Evolutionary conservation across 2,888 invertebrate genomes (phyloP), one percentile per base, ranked within the genome.

Genomic region (Microctonus hyperodae): DNA sequence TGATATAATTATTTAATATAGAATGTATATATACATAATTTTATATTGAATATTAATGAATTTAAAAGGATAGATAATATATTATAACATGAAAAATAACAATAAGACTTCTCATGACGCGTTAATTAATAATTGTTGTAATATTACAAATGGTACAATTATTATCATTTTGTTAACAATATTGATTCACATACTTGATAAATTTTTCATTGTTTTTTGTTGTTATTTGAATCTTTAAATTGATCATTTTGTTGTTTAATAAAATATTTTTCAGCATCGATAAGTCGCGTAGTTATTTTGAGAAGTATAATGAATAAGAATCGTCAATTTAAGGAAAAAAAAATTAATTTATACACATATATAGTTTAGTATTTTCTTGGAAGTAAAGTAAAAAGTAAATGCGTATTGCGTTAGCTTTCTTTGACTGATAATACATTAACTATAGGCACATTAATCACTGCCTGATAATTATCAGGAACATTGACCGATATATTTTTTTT

Each of bases 1-100:
- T 75, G 75, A 70, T 78, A 78, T 75, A 76, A 72, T 68, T 75
- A 56, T 59, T 71, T 40, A 50, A 55, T 71, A 63, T 67, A 37
- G 57, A 20, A 16, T 16, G 22, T 64, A 37, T 70, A 70, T 72
- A 64, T 68, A 56, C 67, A 67, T 67, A 56, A 61, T 69, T 57
- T 57, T 67, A 63, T 56, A 40, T 65, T 62, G 48, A 70, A 69
- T 71, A 65, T 69, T 65, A 37, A 59, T 68, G 57, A 62, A 50
- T 65, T 67, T 60, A 57, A 33, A 63, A n/a, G 40, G 37, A 13
- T 51, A 31, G 64, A n/a, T 7, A 7, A 62, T 66, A 68, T 51
- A 28, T 60, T 61, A 67, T 68, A 68, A 68, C 60, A 48, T 64
- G 33, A 35, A 63, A 53, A 57, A 37, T 63, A 68, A 63, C 37